Base-by-base conservation (phyloP, 1,140 invertebrate species). In the Temnothorax nylanderi region DNA sequence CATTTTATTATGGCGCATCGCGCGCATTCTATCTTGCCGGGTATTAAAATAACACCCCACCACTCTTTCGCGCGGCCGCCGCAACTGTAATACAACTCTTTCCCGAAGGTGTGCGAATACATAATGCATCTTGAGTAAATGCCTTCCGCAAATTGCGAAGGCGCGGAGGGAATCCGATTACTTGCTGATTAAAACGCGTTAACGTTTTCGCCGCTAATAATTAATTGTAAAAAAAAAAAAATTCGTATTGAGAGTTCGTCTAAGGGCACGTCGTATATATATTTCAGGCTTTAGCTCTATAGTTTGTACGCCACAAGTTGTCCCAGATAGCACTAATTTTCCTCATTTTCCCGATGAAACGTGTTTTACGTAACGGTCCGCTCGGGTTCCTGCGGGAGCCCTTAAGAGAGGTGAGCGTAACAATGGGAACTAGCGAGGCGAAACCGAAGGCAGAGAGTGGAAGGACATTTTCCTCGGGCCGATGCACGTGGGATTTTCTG, bases 1-100 rank as follows among this genome's bases (percentile, higher is more conserved):
- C 87, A 74, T 89, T 89, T 89, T 89, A 89, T 85, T 88, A 80
- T 49, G 37, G 75, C 47, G 72, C 64, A 85, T 69, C 74, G 47
- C 54, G 47, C 37, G 71, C 69, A 82, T 87, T 88, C 60, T 65
- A 72, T 64, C 75, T 86, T 44, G n/a, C 64, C 13, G 32, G 21
- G 74, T 88, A 85, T 65, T 89, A 85, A 88, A 86, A 72, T 72
- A 87, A 75, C 32, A 62, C 74, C 13, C 26, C n/a, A 16, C 54
- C 74, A 8, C 54, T 21, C 21, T 60, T 44, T 69, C 47, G 7
- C 47, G 7, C 47, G n/a, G 18, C 34, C 21, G 44, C 47, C 10
- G 64, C 65, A 26, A 32, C 10, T 13, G 49, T n/a, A 21, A 74
- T 49, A 60, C 54, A 84, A 84, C 41, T 82, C 69, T 84, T 74